Evolutionary conservation across 2,797 vertebrate species (phyloP), one percentile per base, ranked within the genome.

Genomic region (Kryptolebias ocellatus): DNA sequence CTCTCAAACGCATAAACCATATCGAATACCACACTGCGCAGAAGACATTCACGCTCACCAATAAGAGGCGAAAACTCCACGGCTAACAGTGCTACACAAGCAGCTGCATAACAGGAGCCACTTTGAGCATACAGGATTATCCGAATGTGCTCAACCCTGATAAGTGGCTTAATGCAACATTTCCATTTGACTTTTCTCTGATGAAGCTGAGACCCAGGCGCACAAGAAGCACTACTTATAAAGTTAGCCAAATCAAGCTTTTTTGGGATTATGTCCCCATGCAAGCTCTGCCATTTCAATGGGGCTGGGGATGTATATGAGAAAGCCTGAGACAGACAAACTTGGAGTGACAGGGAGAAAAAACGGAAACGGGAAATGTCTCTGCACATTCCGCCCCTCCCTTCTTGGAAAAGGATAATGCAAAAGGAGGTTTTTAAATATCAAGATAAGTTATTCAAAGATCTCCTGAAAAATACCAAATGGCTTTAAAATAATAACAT

Each of bases 131-230:
- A 83, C 86, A 76, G 94, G 93, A 94, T 94, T 92, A 94, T 92
- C 89, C 81, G 87, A 93, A 93, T 93, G 92, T 94, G 93, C 91
- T 93, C 92, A 90, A 89, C 87, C 83, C 93, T 90, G 92, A 93
- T 94, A 94, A 95, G 88, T 94, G 90, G 93, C 93, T 94, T 94
- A 94, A 93, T 91, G 89, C 89, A 90, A 90, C 89, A 86, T 92
- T 93, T 92, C 80, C 86, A 91, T 86, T 91, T 86, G 87, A 93
- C 83, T 87, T 86, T 89, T 91, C 83, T 81, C 86, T 86, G 90
- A 88, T 91, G 92, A 92, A 88, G 91, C 89, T 92, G 91, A 92
- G 92, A 93, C 90, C 90, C 78, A 70, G 79, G 90, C 89, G 49
- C 79, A 84, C 84, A 84, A 92, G 91, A 90, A 92, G 90, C 88